Evolutionary conservation across 2,113 vertebrate genomes (phyloP), one percentile per base, ranked within the genome.

Genomic region (Thryonomys swinderianus): DNA sequence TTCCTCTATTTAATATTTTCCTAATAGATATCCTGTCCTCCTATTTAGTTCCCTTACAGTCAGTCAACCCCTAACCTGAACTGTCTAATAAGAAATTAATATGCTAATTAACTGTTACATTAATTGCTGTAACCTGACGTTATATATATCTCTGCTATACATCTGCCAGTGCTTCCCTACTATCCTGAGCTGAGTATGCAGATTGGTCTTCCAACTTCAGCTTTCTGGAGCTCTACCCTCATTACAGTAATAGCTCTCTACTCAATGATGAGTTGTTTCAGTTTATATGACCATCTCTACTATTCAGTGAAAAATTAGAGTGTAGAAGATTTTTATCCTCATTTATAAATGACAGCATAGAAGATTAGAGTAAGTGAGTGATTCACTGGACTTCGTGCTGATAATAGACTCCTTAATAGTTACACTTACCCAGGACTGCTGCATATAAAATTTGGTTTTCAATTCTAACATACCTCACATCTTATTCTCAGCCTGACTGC

Each of bases 361-460:
- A 73, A 16, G 25, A 74, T 78, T 69, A 64, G 20, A 91, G 7
- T 34, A 67, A 84, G 7, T 79, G 34, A 73, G 40, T 71, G 55
- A 89, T 17, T 90, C 53, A 79, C 7, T 69, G 40, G 85, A 82
- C 9, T 53, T 66, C 30, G 53, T 69, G n/a, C 6, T 30, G 73
- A 55, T 93, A 90, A 34, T 57, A 74, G 13, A 67, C 20, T 18
- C 34, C 55, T 84, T 57, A 92, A 57, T 74, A 57, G 79, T 69
- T 57, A 71, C 17, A 13, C 66, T 32, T 57, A 82, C 76, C 67
- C 61, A 93, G 25, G 42, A 92, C 45, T 73, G 5, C 42, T 88
- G 32, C 6, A 37, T 59, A 66, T 67, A 94, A 96, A 85, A 82
- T 25, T 42, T 85, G n/a, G 6, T 61, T 42, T 76, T 93, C n/a